These are phyloP conservation scores for Hystrix brachyura DNA, from an alignment of 2,113 vertebrate genomes.

Conservation along the genomic window DNA sequence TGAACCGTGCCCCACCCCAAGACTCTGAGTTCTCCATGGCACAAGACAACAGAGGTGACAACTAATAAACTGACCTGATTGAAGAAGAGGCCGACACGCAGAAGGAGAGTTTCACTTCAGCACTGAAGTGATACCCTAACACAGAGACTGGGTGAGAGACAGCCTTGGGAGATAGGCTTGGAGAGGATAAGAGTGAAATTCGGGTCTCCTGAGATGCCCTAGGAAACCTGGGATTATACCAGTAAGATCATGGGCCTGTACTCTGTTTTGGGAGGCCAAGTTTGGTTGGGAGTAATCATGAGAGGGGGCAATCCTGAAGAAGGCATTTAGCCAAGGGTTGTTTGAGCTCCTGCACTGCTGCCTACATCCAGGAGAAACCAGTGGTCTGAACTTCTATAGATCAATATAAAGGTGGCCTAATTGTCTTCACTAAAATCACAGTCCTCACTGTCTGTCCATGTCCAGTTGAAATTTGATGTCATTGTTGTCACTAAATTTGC, in stretches of 20 bases:
- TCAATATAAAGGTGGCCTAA: background rate
- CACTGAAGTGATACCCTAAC: background rate
- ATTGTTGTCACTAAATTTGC: background rate
- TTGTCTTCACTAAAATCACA: background rate
- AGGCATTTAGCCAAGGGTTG: background rate
- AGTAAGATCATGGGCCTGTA: background rate
- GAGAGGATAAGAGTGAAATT: background rate
- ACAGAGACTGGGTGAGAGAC: background rate
- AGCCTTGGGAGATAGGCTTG: background rate
- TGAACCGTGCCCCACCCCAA: background rate
- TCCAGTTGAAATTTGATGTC: background rate
- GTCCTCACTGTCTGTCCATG: background rate
- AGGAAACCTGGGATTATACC: background rate
- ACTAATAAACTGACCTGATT: background rate
- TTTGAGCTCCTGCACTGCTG: background rate
- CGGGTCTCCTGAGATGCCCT: background rate
- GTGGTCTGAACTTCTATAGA: background rate
- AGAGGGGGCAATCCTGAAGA: background rate
- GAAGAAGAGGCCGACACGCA: background rate
- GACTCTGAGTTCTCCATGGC: background rate
- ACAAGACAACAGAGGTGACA: background rate
- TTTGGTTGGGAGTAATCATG: background rate
- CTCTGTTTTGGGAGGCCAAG: background rate
- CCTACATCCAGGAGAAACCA: background rate
- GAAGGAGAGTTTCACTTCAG: background rate